A percentile compares a stretch with the other conserved stretches of the same genome.
Conservation (phyloP, 2,797 vertebrate species). For the Syngnathus acus region DNA sequence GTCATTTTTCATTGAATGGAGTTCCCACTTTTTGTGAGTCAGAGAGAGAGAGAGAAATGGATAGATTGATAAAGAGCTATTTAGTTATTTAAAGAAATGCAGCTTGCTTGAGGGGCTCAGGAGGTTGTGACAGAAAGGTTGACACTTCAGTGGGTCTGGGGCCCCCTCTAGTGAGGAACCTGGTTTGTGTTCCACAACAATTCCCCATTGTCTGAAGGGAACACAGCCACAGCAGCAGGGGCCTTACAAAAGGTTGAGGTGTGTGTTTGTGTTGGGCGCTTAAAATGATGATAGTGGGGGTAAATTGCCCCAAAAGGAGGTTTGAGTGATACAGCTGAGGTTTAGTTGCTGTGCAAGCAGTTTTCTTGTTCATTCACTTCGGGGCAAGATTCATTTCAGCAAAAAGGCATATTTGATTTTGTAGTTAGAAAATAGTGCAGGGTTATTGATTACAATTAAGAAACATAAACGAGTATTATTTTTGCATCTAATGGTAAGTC, state of each 20-base stretch:
- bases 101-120: conserved; percentile 2
- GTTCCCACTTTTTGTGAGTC: too few species aligned
- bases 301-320: neutral
- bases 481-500: neutral
- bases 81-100: neutral
- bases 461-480: neutral
- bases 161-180: conserved; percentile 73
- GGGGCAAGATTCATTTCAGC: neutral
- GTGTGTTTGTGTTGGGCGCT: too few species aligned
- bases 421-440: neutral
- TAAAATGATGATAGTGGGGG: neutral
- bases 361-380: neutral
- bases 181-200: conserved; percentile 31
- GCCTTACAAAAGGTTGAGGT: neutral
- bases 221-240: conserved; percentile 5
- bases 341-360: neutral
- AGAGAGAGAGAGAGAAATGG: too few species aligned
- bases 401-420: neutral
- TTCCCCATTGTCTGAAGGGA: conserved; percentile 58
- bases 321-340: neutral
- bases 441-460: neutral
- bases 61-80: neutral
- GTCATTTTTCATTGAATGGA: neutral
- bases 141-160: conserved; percentile 46
- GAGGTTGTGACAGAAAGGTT: conserved; percentile 13